phyloP scores from a whole-genome alignment of 2,797 vertebrate species.

The Anas flavirostris region DNA sequence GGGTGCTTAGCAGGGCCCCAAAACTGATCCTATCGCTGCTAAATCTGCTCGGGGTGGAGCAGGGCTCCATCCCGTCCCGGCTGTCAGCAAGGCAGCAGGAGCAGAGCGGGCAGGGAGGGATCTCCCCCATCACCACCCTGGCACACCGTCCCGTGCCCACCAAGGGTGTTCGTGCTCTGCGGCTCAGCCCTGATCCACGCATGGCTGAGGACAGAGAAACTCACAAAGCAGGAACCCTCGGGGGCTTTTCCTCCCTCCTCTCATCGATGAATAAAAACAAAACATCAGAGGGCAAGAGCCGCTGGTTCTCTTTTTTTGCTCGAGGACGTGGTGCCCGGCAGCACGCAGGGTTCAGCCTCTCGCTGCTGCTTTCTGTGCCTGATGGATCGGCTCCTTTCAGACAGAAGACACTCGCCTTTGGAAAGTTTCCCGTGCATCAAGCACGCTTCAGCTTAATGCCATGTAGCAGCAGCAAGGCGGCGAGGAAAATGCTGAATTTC shows the following conservation, averaged over 20 bases:
- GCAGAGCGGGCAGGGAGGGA: accelerated
- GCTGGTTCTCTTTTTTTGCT: not conserved
- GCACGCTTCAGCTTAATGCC: accelerated
- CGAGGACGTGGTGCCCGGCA: not conserved
- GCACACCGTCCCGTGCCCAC: not conserved
- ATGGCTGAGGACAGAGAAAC: not conserved
- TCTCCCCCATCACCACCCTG: too few relatives aligned
- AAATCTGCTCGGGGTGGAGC: not conserved
- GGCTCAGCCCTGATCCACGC: not conserved
- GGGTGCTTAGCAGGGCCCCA: not conserved
- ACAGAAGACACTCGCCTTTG: not conserved
- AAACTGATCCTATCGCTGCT: not conserved
- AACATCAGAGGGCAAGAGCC: not conserved
- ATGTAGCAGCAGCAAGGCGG: not conserved
- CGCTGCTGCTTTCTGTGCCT: not conserved
- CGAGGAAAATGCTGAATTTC: not conserved
- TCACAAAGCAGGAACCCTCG: not conserved
- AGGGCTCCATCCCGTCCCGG: not conserved
- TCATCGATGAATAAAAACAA: not conserved
- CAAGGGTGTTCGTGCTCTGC: not conserved
- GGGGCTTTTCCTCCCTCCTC: not conserved
- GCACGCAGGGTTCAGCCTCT: not conserved
- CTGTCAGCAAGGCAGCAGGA: too few relatives aligned
- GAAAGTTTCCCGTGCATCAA: not conserved
- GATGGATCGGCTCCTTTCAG: not conserved